Conservation (phyloP, 2,797 vertebrate species). For the Chiroxiphia lanceolata region DNA sequence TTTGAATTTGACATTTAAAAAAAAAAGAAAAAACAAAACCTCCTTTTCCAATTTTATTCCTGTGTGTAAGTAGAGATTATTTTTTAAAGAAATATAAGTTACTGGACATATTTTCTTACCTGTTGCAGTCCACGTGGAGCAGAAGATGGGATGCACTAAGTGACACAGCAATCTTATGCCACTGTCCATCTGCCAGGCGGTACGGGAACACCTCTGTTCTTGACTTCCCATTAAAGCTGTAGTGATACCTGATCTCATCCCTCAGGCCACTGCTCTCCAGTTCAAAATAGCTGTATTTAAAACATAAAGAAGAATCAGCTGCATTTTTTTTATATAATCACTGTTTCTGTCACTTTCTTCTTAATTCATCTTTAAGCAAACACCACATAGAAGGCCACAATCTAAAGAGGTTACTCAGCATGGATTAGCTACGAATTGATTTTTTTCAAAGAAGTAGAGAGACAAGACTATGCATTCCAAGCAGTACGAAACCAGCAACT, state of each 20-base stretch:
- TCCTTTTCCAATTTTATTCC: background rate
- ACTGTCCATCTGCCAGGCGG: slow-evolving; percentile 90
- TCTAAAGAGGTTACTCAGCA: background rate
- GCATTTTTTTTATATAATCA: background rate
- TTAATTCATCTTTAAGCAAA: background rate
- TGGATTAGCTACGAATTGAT: background rate
- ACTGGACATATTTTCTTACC: slow-evolving; percentile 73
- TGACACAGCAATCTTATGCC: slow-evolving; percentile 90
- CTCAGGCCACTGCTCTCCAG: slow-evolving; percentile 93
- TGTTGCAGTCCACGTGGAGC: slow-evolving; percentile 93
- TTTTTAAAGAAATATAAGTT: background rate
- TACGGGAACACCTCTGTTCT: slow-evolving; percentile 91
- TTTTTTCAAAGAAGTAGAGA: background rate
- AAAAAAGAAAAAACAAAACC: background rate
- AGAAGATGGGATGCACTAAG: slow-evolving; percentile 89
- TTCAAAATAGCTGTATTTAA: slow-evolving; percentile 88
- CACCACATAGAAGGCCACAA: background rate
- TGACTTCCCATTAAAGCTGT: slow-evolving; percentile 85
- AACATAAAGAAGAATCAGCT: slow-evolving; percentile 21
- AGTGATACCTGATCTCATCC: slow-evolving; percentile 93
- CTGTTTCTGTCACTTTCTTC: background rate
- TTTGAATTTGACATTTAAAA: background rate
- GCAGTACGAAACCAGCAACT: background rate
- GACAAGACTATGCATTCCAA: background rate
- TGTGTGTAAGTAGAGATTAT: accelerated